These are phyloP conservation scores for Menidia beryllina DNA, from an alignment of 2,113 vertebrate genomes.

Conservation along the genomic window DNA sequence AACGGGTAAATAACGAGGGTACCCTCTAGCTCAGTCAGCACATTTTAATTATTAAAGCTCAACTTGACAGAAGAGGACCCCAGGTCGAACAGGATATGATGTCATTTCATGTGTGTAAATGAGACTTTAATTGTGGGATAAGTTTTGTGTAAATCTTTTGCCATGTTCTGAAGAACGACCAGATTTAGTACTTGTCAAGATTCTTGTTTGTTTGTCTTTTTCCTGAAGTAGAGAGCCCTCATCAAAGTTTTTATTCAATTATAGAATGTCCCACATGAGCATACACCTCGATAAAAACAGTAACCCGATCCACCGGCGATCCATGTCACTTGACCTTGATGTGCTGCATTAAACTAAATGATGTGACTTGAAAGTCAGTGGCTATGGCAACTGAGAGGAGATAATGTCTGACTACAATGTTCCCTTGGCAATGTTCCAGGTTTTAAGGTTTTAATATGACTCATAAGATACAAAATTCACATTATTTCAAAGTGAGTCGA, in stretches of 20 bases:
- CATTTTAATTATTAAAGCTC: constrained; percentile 58
- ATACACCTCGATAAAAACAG: constrained; percentile 22
- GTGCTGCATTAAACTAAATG: constrained; percentile 37
- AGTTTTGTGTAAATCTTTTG: background rate
- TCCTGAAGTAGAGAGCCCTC: background rate
- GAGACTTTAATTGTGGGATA: background rate
- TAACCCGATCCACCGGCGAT: constrained; percentile 15
- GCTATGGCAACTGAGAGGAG: constrained; percentile 21
- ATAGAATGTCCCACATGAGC: background rate
- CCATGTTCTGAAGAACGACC: too few relatives aligned
- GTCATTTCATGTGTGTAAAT: constrained; percentile 17
- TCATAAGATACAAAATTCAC: background rate
- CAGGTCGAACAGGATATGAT: constrained; percentile 38
- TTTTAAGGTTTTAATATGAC: background rate
- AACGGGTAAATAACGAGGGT: constrained; percentile 49
- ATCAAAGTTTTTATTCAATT: background rate
- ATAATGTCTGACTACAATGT: background rate
- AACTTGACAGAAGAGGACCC: constrained; percentile 40
- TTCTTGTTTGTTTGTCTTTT: background rate
- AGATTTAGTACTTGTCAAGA: too few relatives aligned
- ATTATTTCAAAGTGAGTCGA: background rate
- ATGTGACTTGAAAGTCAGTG: constrained; percentile 34
- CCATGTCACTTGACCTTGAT: constrained; percentile 42
- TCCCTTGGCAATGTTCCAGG: background rate
- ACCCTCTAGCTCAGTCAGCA: constrained; percentile 46